A percentile compares a stretch with the other conserved stretches of the same genome.
phyloP scores from a whole-genome alignment of 2,797 vertebrate species.

The Rhabdomys pumilio region DNA sequence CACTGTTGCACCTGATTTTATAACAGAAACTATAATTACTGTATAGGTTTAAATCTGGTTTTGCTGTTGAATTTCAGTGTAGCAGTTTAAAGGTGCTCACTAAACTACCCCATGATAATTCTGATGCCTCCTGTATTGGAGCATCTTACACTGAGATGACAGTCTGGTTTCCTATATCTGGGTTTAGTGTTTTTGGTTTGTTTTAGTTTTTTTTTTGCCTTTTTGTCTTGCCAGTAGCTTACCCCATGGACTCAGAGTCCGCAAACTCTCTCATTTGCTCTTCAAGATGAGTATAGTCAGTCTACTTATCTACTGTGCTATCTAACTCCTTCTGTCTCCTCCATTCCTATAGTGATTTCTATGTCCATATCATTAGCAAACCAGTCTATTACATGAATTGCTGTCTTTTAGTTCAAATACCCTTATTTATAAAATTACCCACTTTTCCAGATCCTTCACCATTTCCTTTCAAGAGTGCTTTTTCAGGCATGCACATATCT shows the following conservation, averaged over 20 bases:
- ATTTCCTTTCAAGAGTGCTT: constrained; percentile 9
- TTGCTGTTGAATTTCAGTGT: constrained; percentile 9
- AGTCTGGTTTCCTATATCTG: not conserved
- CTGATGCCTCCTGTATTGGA: not conserved
- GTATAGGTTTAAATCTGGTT: not conserved
- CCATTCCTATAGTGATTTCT: not conserved
- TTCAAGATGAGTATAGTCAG: not conserved
- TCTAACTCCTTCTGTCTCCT: not conserved
- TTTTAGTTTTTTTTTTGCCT: not conserved
- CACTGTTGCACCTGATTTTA: not conserved
- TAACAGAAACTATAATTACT: constrained; percentile 42
- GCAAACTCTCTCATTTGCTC: not conserved
- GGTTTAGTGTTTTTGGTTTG: constrained; percentile 2
- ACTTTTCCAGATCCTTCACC: not conserved
- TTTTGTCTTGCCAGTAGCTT: not conserved
- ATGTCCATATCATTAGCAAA: not conserved
- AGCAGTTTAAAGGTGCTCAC: not conserved
- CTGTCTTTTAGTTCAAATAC: not conserved
- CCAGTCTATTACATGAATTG: not conserved
- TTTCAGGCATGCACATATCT: not conserved
- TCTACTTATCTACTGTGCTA: not conserved
- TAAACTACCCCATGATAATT: not conserved
- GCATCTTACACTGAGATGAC: constrained; percentile 30
- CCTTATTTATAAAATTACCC: not conserved
- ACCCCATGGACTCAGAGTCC: not conserved